Evolutionary conservation across 2,888 invertebrate genomes (phyloP), one percentile per base, ranked within the genome.

Genomic region (Amblyteles armatorius): DNA sequence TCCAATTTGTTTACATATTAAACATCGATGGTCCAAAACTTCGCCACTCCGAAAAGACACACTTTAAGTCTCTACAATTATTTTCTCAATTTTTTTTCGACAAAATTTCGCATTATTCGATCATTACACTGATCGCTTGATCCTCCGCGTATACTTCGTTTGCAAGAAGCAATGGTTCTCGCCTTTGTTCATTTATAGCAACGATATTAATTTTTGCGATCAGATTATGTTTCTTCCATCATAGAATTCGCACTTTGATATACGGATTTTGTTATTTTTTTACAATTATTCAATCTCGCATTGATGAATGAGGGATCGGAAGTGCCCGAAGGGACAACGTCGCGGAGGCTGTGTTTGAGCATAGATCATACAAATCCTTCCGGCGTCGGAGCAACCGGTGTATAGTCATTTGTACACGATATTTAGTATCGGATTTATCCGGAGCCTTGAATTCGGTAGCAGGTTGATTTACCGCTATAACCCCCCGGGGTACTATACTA

Each of bases 371-470:
- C 52, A 16, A 57, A 72, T 26, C 26, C 67, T 55, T 71, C 40
- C 48, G 74, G 48, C 13, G n/a, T 40, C 9, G 19, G 2, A n/a
- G 40, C 26, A 22, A 72, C 52, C 44, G 44, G 40, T 22, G 26
- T 44, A 55, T 16, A 52, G 26, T 73, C 57, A 33, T 68, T 68
- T 36, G n/a, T 36, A 26, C 33, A 22, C 5, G 16, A 73, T 57
- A 68, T 36, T 76, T 71, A 63, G 52, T 67, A 65, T 63, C 22
- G 16, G 52, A 63, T 63, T 63, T 36, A 36, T 69, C 50, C 48
- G 22, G 60, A 63, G 48, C 57, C 72, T 82, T 73, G 67, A 82
- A 82, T 82, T 82, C 78, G 82, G 82, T 82, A 82, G 82, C 82
- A 65, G 71, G 77, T 68, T 82, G 67, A 78, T 82, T 78, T 78